Conservation (phyloP, 2,113 vertebrate species). For the Oncorhynchus clarkii region DNA sequence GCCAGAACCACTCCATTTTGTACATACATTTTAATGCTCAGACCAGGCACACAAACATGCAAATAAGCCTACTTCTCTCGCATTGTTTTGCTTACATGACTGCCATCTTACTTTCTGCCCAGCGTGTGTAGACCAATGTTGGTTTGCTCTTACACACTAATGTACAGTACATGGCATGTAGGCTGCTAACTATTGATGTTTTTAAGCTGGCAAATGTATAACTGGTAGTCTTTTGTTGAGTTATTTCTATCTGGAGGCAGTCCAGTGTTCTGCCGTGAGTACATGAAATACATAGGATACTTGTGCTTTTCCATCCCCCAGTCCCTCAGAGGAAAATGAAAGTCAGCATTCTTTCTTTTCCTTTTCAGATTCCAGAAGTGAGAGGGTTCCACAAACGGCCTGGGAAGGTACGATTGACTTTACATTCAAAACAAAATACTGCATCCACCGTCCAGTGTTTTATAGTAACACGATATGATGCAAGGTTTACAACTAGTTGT, state of each 20-base stretch:
- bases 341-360: neutral
- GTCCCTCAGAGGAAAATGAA: neutral
- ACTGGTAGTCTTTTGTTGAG: neutral
- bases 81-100: neutral
- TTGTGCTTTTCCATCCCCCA: too few species aligned
- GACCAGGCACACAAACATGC: neutral
- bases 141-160: neutral
- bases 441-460: neutral
- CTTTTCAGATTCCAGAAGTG: constrained; percentile 46
- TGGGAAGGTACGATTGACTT: constrained; percentile 81
- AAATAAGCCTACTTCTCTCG: neutral
- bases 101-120: neutral
- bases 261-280: neutral
- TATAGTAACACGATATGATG: neutral
- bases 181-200: neutral
- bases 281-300: neutral
- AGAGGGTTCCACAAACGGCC: constrained; percentile 84
- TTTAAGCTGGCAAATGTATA: too few species aligned
- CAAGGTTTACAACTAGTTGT: neutral
- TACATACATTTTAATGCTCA: neutral
- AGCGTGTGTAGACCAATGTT: neutral
- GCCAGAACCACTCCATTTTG: neutral
- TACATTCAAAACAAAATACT: neutral
- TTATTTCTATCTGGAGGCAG: neutral
- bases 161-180: neutral